phyloP scores from a whole-genome alignment of 2,113 vertebrate species.

The Siniperca knerii region DNA sequence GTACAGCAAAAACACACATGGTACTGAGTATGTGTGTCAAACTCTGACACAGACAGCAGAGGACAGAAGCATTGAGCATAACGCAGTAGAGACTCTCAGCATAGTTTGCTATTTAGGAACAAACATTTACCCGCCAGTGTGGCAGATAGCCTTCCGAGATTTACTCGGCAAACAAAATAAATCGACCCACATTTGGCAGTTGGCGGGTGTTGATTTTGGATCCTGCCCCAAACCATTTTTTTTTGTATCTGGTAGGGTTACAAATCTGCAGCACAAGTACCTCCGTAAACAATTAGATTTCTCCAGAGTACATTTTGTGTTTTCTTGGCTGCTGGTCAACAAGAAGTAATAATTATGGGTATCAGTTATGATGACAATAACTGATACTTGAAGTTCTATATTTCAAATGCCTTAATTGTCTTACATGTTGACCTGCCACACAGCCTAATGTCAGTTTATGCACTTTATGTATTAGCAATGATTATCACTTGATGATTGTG shows the following conservation, averaged over 20 bases:
- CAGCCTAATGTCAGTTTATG: neutral
- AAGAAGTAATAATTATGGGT: neutral
- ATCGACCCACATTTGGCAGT: too few species aligned
- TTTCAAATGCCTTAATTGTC: neutral
- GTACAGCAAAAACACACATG: too few species aligned
- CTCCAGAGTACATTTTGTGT: neutral
- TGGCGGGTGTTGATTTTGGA: too few species aligned
- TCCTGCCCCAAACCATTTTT: too few species aligned
- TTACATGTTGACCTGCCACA: neutral
- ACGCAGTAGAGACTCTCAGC: too few species aligned
- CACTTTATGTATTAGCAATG: neutral
- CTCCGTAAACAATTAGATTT: neutral
- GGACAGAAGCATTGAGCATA: too few species aligned
- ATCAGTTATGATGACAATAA: neutral
- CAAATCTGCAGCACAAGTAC: neutral
- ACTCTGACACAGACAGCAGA: too few species aligned
- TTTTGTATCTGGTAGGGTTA: neutral
- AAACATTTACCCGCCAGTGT: too few species aligned
- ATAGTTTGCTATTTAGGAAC: too few species aligned
- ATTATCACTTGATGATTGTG: neutral
- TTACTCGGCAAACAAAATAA: too few species aligned
- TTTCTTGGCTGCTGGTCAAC: neutral
- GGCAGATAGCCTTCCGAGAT: too few species aligned
- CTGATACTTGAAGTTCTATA: neutral
- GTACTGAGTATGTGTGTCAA: too few species aligned